Evolutionary conservation across 2,888 invertebrate species (phyloP), one percentile per base, ranked within the genome.

Genomic region (Yponomeuta evonymella): DNA sequence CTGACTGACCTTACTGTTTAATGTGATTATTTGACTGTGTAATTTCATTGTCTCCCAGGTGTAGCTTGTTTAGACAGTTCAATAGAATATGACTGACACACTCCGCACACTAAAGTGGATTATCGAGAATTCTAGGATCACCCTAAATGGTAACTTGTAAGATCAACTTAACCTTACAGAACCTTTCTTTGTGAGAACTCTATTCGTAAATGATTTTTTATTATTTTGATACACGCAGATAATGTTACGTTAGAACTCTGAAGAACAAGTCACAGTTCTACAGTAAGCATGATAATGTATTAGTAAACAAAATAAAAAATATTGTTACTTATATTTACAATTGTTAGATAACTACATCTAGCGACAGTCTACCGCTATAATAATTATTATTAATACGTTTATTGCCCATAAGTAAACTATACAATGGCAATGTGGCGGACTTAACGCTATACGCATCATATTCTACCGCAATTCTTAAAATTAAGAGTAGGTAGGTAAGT

Each of bases 31-130:
- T 82, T 78, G 74, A 76, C 76, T 75, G 75, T 73, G 74, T 80
- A 83, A 88, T 87, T 85, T 79, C 81, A 85, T 87, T 85, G 83
- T 80, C 85, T 82, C 83, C 83, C 83, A 87, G 86, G 72, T 71
- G 33, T 43, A 67, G 67, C 83, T 87, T 86, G 72, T 71, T 67
- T 67, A 67, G 67, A n/a, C 36, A 67, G 36, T 43, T 67, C 43
- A 67, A 33, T 43, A n/a, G 66, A 66, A 65, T 58, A 58, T 58
- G 15, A 58, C 51, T 58, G 51, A 2, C 64, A 64, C 64, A 23
- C 64, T 23, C n/a, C 62, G n/a, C 29, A 30, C 10, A 64, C 64
- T 23, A 15, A 15, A 58, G 9, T 30, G 29, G 9, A 64, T 29
- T 29, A 64, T 2, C n/a, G 30, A n/a, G 64, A n/a, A 5, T 58